phyloP scores from a whole-genome alignment of 2,797 vertebrate species.

The Neosalanx taihuensis region DNA sequence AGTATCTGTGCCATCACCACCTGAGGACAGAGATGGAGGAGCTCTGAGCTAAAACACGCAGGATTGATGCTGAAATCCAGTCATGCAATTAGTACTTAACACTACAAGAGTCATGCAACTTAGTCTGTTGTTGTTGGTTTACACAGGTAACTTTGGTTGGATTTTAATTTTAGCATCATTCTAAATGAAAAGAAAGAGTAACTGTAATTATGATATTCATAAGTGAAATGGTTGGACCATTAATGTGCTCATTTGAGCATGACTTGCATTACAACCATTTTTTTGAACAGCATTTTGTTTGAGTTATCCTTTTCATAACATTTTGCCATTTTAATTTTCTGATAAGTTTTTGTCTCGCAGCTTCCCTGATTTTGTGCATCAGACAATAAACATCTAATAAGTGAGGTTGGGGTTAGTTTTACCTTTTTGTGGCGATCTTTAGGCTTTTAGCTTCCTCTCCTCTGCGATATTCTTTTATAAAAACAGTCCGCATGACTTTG shows the following conservation, averaged over 20 bases:
- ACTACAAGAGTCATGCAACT: conserved; percentile 68
- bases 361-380: conserved; percentile 69
- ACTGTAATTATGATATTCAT: conserved; percentile 49
- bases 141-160: conserved; percentile 43
- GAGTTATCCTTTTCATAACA: conserved; percentile 61
- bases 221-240: conserved; percentile 63
- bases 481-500: conserved; percentile 78
- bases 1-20: conserved; percentile 41
- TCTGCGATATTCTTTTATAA: conserved; percentile 77
- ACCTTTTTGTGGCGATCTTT: conserved; percentile 81
- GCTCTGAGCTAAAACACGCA: conserved; percentile 24
- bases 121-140: conserved; percentile 55
- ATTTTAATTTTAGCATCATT: conserved; percentile 56
- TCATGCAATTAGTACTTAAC: conserved; percentile 57
- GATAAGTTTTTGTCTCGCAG: conserved; percentile 67
- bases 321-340: conserved; percentile 60
- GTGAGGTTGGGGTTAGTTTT: conserved; percentile 80
- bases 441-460: conserved; percentile 80
- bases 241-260: conserved; percentile 67
- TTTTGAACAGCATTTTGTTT: conserved; percentile 67
- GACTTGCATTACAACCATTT: conserved; percentile 73
- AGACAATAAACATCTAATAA: conserved; percentile 67
- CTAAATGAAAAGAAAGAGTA: conserved; percentile 53
- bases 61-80: conserved; percentile 18
- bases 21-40: conserved; percentile 56